Evolutionary conservation across 2,113 vertebrate species (phyloP), one percentile per base, ranked within the genome.

Genomic region (Tachuris rubrigastra): DNA sequence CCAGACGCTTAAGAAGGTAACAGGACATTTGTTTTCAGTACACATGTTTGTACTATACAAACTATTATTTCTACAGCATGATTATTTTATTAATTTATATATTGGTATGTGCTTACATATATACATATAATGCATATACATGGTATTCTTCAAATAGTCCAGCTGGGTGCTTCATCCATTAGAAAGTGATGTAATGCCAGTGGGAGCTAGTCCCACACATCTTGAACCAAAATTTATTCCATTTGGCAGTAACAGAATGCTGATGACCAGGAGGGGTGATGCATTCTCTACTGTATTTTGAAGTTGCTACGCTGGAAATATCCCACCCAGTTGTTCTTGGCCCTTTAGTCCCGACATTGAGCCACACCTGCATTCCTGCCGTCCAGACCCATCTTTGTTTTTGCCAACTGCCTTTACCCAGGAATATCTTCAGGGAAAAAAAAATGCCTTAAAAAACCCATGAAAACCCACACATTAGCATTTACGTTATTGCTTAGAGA

Each of bases 301-400:
- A 97, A 97, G 86, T 69, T 75, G 72, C 79, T 93, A 82, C 69
- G 62, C 74, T 97, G 93, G 92, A 96, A 96, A 80, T 94, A 75
- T 95, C 82, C 91, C 80, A 92, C 82, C 85, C 92, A 94, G 91
- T 93, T 95, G 56, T 91, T 76, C 50, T 95, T 95, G 89, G 92
- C 93, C 94, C 39, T 95, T 96, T 95, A 59, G 89, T 96, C 79
- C 81, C 96, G 87, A 95, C 91, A 94, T 3, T 58, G 44, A 55
- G 78, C 96, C 96, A 96, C 95, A 97, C 95, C 96, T 97, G 96
- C 91, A 79, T 97, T 97, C 96, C 95, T 97, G 58, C 80, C 18
- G 24, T 96, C 88, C 95, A 95, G 96, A 92, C 81, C 71, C 89
- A 59, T 91, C 80, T 95, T 96, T 97, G 96, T 93, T 97, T 97